Conservation (phyloP, 2,113 vertebrate genomes). For the Notiomystis cincta region DNA sequence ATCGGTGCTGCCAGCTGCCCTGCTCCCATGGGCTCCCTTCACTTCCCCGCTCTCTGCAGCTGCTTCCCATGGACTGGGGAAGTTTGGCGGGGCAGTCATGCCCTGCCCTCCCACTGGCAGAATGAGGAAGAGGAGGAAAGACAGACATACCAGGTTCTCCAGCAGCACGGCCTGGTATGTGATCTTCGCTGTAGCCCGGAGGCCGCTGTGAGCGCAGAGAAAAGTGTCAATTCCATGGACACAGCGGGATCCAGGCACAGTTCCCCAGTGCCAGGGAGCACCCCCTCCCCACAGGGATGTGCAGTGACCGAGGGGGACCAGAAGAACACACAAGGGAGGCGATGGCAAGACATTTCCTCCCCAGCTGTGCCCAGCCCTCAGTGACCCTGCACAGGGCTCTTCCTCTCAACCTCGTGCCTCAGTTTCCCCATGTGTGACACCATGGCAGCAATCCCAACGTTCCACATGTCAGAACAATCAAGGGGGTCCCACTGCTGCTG, state of each 20-base stretch:
- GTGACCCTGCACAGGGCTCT: neutral
- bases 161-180: conserved; percentile 85
- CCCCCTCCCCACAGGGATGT: rapidly evolving
- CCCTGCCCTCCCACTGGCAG: neutral
- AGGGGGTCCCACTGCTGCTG: no score
- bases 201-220: conserved; percentile 72
- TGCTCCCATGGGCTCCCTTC: neutral
- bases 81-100: neutral
- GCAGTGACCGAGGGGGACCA: rapidly evolving
- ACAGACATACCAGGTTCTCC: conserved; percentile 80
- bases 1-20: neutral
- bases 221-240: rapidly evolving
- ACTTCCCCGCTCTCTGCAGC: neutral
- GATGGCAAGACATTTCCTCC: neutral
- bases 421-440: neutral
- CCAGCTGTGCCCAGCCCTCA: neutral
- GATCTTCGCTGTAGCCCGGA: conserved; percentile 85
- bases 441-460: rapidly evolving
- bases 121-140: neutral
- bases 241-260: rapidly evolving
- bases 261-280: neutral
- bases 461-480: rapidly evolving
- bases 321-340: neutral
- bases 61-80: rapidly evolving
- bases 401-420: neutral